phyloP scores from a whole-genome alignment of 2,888 invertebrate species.

The Tipula vernalis region DNA sequence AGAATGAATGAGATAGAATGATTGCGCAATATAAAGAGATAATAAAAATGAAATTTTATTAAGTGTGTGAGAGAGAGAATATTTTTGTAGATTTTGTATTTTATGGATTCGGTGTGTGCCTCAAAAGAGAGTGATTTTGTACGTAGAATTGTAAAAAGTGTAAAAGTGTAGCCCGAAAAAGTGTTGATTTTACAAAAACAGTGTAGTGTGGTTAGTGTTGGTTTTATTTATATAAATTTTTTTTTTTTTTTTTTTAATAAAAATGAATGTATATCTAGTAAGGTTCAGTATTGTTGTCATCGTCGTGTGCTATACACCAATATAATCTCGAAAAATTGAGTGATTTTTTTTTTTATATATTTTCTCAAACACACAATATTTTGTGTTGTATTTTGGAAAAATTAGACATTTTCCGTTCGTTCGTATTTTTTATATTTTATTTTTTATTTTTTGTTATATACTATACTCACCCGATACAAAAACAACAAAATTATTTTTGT shows the following conservation, averaged over 20 bases:
- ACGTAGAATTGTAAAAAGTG: neutral
- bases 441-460: neutral
- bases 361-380: neutral
- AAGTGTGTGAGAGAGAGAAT: conserved; percentile 6
- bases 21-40: conserved; percentile 7
- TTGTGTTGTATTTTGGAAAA: neutral
- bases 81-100: neutral
- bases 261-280: neutral
- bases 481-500: conserved; percentile 4
- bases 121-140: neutral
- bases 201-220: neutral
- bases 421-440: neutral
- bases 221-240: conserved; percentile 7
- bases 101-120: neutral
- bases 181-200: neutral
- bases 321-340: conserved; percentile 6
- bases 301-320: conserved; percentile 8
- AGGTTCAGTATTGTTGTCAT: conserved; percentile 7
- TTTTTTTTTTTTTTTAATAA: neutral
- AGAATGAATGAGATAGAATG: neutral
- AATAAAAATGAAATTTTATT: conserved; percentile 6
- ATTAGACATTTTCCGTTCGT: neutral
- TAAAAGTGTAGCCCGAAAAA: neutral
- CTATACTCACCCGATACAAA: neutral
- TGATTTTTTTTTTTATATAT: neutral